Percentiles rank a stretch among this genome's conserved stretches.
phyloP scores from a whole-genome alignment of 1,140 invertebrate species.

The Acromyrmex heyeri region DNA sequence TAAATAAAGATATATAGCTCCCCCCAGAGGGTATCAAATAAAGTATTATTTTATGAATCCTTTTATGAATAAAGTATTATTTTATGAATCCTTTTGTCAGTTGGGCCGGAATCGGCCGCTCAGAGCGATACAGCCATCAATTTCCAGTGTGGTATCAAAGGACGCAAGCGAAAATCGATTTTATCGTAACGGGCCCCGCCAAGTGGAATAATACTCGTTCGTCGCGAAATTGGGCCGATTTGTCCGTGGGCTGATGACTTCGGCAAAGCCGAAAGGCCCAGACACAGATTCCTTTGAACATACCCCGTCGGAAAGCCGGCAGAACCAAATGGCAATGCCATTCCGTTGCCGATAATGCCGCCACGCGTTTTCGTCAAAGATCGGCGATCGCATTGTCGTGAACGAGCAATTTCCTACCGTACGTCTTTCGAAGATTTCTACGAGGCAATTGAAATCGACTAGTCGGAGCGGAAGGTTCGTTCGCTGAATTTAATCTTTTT shows the following conservation, averaged over 20 bases:
- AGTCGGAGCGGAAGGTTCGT: slow-evolving; percentile 23
- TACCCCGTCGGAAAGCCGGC: slow-evolving; percentile 13
- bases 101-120: background rate
- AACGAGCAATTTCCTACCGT: slow-evolving; percentile 56
- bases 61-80: background rate
- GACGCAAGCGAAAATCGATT: background rate
- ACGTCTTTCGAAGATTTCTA: slow-evolving; percentile 25
- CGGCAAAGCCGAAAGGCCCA: slow-evolving; percentile 27
- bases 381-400: slow-evolving; percentile 52
- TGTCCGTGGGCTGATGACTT: background rate
- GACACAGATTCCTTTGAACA: slow-evolving; percentile 42
- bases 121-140: slow-evolving; percentile 22
- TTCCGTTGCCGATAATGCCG: slow-evolving; percentile 46
- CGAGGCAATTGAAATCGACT: slow-evolving; percentile 31
- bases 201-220: slow-evolving; percentile 53
- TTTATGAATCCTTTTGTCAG: background rate
- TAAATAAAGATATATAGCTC: background rate
- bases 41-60: background rate
- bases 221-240: slow-evolving; percentile 52
- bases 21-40: background rate
- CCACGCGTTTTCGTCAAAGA: slow-evolving; percentile 53
- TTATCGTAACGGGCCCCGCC: background rate
- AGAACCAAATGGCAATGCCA: slow-evolving; percentile 1
- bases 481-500: slow-evolving; percentile 51
- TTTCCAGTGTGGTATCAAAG: slow-evolving; percentile 34